Percentiles rank a stretch among this genome's conserved stretches.
Evolutionary conservation across 2,113 vertebrate genomes (phyloP).

Genomic region (Lagopus muta): DNA sequence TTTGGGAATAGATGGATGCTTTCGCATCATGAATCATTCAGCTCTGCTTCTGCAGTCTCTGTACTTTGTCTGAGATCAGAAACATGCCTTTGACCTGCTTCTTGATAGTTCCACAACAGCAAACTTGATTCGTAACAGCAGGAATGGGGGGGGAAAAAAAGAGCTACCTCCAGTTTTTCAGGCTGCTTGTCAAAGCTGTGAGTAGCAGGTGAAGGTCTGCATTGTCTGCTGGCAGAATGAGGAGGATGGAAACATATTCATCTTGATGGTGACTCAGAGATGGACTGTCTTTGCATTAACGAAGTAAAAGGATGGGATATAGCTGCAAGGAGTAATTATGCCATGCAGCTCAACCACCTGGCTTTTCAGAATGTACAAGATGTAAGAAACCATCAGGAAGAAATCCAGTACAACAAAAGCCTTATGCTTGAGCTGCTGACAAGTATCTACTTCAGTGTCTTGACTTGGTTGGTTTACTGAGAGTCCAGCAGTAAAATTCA

Average conservation of each 20-base stretch:
- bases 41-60: neutral
- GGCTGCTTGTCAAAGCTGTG: neutral
- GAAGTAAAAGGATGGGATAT: neutral
- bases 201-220: neutral
- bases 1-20: neutral
- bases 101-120: neutral
- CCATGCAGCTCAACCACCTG: neutral
- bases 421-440: neutral
- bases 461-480: neutral
- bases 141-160: neutral
- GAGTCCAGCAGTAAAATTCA: neutral
- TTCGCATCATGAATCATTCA: neutral
- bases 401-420: neutral
- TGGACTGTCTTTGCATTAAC: neutral
- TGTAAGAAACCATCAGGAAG: neutral
- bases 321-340: neutral
- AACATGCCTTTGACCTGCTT: neutral
- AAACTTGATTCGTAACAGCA: neutral
- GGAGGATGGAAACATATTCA: neutral
- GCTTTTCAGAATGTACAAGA: neutral
- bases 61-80: neutral
- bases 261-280: neutral
- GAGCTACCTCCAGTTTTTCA: neutral
- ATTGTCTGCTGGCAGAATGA: neutral
- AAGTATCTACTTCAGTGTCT: accelerated